Conservation (phyloP, 2,113 vertebrate genomes). For the Neomonachus schauinslandi region DNA sequence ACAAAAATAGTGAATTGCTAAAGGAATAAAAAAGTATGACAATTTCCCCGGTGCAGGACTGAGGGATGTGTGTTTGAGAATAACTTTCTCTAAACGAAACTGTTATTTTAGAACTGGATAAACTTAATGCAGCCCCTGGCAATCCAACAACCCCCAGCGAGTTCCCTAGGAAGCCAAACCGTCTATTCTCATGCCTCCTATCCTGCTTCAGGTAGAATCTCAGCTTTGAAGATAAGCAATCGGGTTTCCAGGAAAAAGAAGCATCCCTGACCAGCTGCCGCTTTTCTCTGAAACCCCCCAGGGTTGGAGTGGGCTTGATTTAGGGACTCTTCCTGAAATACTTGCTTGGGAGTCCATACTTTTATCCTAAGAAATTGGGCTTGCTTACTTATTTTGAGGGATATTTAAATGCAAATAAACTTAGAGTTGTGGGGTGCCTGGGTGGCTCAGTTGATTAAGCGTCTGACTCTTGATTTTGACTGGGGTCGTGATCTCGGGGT, state of each 20-base stretch:
- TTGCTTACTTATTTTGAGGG: slow-evolving; percentile 41
- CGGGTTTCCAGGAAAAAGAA: slow-evolving; percentile 44
- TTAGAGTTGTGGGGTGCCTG: not conserved
- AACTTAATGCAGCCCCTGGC: not conserved
- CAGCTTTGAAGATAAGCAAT: slow-evolving; percentile 24
- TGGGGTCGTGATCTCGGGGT: not conserved
- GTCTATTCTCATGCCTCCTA: slow-evolving; percentile 47
- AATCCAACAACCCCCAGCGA: not conserved
- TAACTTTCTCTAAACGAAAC: slow-evolving; percentile 15
- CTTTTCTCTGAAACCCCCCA: not conserved
- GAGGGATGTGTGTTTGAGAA: slow-evolving; percentile 9
- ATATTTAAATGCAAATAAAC: slow-evolving; percentile 9
- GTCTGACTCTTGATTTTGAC: not conserved
- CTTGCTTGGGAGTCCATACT: not conserved
- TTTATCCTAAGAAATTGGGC: slow-evolving; percentile 43
- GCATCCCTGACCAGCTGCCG: not conserved
- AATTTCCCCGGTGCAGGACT: not conserved
- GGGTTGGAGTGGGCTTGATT: not conserved
- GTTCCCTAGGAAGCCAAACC: slow-evolving; percentile 18
- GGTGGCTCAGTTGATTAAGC: not conserved
- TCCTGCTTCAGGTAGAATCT: not conserved
- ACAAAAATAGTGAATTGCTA: slow-evolving; percentile 18
- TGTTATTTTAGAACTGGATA: slow-evolving; percentile 53
- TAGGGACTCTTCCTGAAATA: not conserved
- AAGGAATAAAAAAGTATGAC: not conserved